A percentile compares a stretch with the other conserved stretches of the same genome.
Conservation (phyloP, 2,797 vertebrate species). For the Oreochromis mossambicus region DNA sequence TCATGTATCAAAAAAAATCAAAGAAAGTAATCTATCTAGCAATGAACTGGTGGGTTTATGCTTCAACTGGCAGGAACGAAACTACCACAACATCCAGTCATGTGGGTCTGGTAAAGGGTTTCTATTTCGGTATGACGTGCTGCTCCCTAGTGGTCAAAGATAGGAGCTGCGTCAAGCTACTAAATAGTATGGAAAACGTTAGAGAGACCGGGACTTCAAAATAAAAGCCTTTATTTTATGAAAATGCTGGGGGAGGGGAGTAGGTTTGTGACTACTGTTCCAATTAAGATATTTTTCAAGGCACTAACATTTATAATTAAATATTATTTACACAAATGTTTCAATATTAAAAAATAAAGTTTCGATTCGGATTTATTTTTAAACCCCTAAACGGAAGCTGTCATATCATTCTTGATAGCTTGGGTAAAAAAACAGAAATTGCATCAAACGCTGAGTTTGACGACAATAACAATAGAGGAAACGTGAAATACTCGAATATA, state of each 20-base stretch:
- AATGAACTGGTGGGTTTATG: not conserved
- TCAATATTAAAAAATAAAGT: not conserved
- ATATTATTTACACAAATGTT: not conserved
- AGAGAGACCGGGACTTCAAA: not conserved
- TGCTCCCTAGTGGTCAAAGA: not conserved
- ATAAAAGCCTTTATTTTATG: not conserved
- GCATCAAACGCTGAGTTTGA: not conserved
- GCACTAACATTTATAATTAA: not conserved
- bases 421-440: not conserved
- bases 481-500: not conserved
- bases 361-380: conserved; percentile 11
- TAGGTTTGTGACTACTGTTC: not conserved
- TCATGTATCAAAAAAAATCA: not conserved
- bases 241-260: not conserved
- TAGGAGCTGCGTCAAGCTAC: not conserved
- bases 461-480: not conserved
- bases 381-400: not conserved
- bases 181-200: not conserved
- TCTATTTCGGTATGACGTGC: not conserved
- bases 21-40: not conserved
- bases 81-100: not conserved
- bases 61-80: not conserved
- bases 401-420: not conserved
- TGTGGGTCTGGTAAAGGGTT: not conserved
- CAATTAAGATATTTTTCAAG: not conserved